phyloP scores from a whole-genome alignment of 2,113 vertebrate genomes.

The Cygnus buccinator region DNA sequence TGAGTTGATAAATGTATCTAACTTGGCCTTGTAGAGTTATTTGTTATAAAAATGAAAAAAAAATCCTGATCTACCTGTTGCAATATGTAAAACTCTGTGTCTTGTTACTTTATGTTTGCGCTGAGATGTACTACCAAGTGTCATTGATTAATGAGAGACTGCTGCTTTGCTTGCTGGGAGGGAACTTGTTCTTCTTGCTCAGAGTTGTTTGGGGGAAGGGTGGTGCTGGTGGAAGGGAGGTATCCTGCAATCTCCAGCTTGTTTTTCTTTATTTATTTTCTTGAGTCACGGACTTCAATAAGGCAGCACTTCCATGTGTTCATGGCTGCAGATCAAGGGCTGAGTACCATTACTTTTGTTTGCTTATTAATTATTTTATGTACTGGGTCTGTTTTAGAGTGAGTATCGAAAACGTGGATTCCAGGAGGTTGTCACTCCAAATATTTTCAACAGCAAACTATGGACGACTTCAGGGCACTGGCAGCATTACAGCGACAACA shows the following conservation, averaged over 20 bases:
- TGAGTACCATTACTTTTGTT: background rate
- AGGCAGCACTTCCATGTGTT: background rate
- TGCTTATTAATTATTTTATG: background rate
- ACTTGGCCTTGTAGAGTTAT: background rate
- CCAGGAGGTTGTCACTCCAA: constrained; percentile 96
- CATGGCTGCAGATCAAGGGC: background rate
- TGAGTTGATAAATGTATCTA: background rate
- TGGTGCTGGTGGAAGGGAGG: background rate
- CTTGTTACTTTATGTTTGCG: background rate
- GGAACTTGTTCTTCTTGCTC: constrained; percentile 15
- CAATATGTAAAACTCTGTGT: background rate
- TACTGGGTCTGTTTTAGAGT: constrained; percentile 74
- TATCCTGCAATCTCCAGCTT: background rate
- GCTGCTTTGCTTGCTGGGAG: background rate
- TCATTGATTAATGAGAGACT: background rate
- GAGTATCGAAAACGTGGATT: constrained; percentile 95
- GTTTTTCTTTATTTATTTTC: background rate
- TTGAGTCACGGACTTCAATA: background rate
- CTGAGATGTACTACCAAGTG: background rate
- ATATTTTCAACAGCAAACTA: constrained; percentile 95
- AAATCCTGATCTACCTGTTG: background rate
- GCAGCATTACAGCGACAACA: constrained; percentile 98
- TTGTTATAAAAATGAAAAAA: background rate
- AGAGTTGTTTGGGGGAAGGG: background rate
- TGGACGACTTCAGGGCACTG: constrained; percentile 98